phyloP scores from a whole-genome alignment of 2,113 vertebrate species.

The Oncorhynchus masou region DNA sequence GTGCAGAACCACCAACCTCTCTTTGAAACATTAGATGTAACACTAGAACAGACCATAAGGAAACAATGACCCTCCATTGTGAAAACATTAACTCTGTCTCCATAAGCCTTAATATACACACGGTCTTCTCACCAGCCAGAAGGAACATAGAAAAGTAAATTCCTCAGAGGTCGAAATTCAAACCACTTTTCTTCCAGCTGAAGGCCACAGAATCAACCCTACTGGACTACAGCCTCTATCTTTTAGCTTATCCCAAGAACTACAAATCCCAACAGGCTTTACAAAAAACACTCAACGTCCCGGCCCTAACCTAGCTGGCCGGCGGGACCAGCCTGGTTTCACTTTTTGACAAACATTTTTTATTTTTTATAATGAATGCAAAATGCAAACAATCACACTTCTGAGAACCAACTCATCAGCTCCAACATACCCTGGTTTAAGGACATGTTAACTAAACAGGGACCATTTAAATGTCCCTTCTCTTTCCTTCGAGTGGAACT shows the following conservation, averaged over 20 bases:
- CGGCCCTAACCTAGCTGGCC: not conserved
- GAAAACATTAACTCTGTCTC: slow-evolving; percentile 16
- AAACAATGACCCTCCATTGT: not conserved
- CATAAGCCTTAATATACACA: slow-evolving; percentile 21
- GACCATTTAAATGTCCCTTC: slow-evolving; percentile 39
- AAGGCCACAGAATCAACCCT: slow-evolving; percentile 42
- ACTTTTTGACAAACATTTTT: slow-evolving; percentile 29
- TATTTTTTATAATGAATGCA: no score
- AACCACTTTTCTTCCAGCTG: slow-evolving; percentile 24
- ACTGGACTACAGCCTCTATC: slow-evolving; percentile 10
- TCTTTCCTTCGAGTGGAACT: slow-evolving; percentile 23
- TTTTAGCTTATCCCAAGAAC: slow-evolving; percentile 38
- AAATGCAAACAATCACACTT: no score
- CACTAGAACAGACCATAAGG: not conserved
- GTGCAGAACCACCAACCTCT: slow-evolving; percentile 28
- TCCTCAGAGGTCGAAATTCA: slow-evolving; percentile 14
- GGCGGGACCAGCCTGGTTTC: not conserved
- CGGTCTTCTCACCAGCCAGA: slow-evolving; percentile 19
- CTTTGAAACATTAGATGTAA: slow-evolving; percentile 6
- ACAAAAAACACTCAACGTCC: slow-evolving; percentile 14
- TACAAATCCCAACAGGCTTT: slow-evolving; percentile 9
- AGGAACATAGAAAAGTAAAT: slow-evolving; percentile 14
- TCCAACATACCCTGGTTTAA: slow-evolving; percentile 28
- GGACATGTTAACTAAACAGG: slow-evolving; percentile 29
- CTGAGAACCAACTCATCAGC: not conserved